Percentiles rank a stretch among this genome's conserved stretches.
Evolutionary conservation across 2,797 vertebrate species (phyloP).

Genomic region (Micromesistius poutassou): DNA sequence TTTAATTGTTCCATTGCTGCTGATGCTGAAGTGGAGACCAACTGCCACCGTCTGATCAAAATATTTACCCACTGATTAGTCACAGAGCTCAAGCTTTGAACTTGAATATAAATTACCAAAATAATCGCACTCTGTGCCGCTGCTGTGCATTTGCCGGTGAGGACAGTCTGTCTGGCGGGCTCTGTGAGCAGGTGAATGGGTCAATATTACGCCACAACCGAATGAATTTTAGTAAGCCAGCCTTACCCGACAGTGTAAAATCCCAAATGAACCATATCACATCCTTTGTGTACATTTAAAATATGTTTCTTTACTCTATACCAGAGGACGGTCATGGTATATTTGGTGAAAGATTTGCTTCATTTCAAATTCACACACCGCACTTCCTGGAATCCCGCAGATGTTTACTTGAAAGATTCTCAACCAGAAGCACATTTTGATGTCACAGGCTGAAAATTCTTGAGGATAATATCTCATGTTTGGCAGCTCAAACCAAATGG

Average conservation of each 20-base stretch:
- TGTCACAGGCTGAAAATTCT: conserved; percentile 10
- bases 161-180: not conserved
- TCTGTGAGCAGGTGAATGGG: not conserved
- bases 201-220: not conserved
- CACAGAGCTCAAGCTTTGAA: conserved; percentile 7
- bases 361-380: conserved; percentile 10
- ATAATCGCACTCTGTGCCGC: not conserved
- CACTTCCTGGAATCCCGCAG: conserved; percentile 34
- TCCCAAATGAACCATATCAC: too few species aligned
- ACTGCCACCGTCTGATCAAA: not conserved
- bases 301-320: too few species aligned
- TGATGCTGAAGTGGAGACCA: not conserved
- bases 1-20: not conserved
- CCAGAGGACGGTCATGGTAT: too few species aligned
- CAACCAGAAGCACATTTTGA: conserved; percentile 12
- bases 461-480: not conserved
- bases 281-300: too few species aligned
- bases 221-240: not conserved
- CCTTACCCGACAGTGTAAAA: too few species aligned
- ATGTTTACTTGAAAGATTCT: conserved; percentile 25
- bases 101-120: not conserved
- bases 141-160: not conserved
- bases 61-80: conserved; percentile 18
- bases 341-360: not conserved
- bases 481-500: conserved; percentile 17